Conservation (phyloP, 1,140 invertebrate genomes). For the Tetragonula clypearis region DNA sequence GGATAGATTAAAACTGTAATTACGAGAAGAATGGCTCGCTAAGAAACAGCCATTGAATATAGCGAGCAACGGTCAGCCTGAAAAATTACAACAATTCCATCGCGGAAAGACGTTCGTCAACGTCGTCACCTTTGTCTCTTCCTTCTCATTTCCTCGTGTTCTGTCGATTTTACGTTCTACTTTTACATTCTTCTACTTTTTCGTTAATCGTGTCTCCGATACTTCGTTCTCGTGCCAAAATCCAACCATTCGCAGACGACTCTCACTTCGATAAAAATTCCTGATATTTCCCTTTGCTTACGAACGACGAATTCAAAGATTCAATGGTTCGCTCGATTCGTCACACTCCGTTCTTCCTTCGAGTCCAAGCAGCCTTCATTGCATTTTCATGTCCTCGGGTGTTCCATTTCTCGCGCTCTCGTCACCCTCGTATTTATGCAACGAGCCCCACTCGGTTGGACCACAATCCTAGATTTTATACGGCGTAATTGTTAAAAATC, state of each 20-base stretch:
- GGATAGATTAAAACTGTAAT: constrained; percentile 76
- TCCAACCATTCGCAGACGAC: too few species aligned
- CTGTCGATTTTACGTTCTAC: not conserved
- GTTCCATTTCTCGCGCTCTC: constrained; percentile 4
- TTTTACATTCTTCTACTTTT: too few species aligned
- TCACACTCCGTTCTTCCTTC: not conserved
- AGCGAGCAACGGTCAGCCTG: constrained; percentile 35
- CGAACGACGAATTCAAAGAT: constrained; percentile 52
- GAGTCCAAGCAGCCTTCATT: constrained; percentile 29
- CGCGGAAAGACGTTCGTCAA: constrained; percentile 17
- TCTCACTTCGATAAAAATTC: constrained; percentile 25
- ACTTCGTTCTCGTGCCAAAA: too few species aligned
- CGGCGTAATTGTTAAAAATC: constrained; percentile 36
- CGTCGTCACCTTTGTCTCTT: constrained; percentile 29
- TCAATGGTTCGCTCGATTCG: not conserved
- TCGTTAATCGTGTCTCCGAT: not conserved
- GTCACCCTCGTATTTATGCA: constrained; percentile 49
- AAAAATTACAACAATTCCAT: constrained; percentile 73
- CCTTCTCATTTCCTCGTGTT: not conserved
- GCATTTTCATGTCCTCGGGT: constrained; percentile 46
- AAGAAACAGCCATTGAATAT: constrained; percentile 64
- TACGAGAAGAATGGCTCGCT: constrained; percentile 70
- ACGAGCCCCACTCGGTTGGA: constrained; percentile 10
- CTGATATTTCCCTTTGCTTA: constrained; percentile 24
- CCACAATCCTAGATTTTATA: constrained; percentile 49